phyloP scores from a whole-genome alignment of 2,888 invertebrate genomes.

The Minunthozetes semirufus region DNA sequence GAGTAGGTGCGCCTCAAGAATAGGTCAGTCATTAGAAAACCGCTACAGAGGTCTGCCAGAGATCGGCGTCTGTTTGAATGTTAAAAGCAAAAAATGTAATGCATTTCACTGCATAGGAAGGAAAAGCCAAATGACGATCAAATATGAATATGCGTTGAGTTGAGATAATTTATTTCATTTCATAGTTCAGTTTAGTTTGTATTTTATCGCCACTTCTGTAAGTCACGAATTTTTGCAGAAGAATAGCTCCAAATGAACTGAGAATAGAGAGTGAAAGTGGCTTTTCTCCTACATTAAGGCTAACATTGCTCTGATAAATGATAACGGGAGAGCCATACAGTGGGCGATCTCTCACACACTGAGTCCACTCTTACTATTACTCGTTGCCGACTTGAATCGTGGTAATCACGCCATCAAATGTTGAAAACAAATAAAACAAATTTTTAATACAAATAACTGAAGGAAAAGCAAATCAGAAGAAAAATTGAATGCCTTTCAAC shows the following conservation, averaged over 20 bases:
- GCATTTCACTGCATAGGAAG: slow-evolving; percentile 1
- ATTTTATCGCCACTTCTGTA: slow-evolving; percentile 21
- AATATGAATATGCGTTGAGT: slow-evolving; percentile 18
- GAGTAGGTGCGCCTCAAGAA: slow-evolving; percentile 10
- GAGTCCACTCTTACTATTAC: not conserved
- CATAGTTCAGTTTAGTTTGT: not conserved
- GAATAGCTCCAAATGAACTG: not conserved
- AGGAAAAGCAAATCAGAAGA: not conserved
- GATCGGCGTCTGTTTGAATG: too few species aligned
- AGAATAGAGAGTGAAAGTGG: not conserved
- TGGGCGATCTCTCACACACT: not conserved
- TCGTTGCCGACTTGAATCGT: not conserved
- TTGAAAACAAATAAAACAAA: not conserved
- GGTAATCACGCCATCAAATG: slow-evolving; percentile 1
- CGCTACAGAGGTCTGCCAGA: not conserved
- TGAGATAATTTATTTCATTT: slow-evolving; percentile 14
- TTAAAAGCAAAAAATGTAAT: not conserved
- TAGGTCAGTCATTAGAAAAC: slow-evolving; percentile 11
- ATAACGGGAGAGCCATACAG: not conserved
- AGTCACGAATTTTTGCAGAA: slow-evolving; percentile 2
- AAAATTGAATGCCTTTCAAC: not conserved
- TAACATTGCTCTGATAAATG: not conserved
- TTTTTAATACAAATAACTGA: not conserved
- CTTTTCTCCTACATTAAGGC: not conserved
- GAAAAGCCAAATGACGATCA: not conserved